Percentiles rank a stretch among this genome's conserved stretches.
Evolutionary conservation across 1,140 invertebrate species (phyloP).

Genomic region (Drosophila trapezifrons): DNA sequence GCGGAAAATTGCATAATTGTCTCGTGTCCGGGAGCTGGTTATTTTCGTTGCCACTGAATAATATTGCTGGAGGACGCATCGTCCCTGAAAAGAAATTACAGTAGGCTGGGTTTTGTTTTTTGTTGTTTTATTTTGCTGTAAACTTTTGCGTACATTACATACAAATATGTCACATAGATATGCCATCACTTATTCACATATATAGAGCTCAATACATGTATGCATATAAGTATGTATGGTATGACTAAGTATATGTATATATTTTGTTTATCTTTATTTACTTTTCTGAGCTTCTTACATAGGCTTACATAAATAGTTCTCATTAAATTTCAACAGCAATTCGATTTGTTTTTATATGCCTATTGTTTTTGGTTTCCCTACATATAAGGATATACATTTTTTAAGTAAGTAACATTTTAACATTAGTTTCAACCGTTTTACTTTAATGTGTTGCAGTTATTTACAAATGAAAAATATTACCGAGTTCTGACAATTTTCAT

Average conservation of each 20-base stretch:
- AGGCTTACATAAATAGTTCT: constrained; percentile 44
- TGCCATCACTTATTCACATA: constrained; percentile 61
- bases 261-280: constrained; percentile 15
- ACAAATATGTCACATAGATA: constrained; percentile 73
- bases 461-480: constrained; percentile 52
- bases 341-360: constrained; percentile 13
- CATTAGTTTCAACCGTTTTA: constrained; percentile 58
- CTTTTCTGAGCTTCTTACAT: constrained; percentile 64
- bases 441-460: constrained; percentile 49
- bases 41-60: constrained; percentile 30
- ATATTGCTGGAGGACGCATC: background rate
- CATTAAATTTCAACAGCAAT: constrained; percentile 47
- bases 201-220: constrained; percentile 50
- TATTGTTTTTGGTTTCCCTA: constrained; percentile 36
- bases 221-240: constrained; percentile 29
- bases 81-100: constrained; percentile 6
- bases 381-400: constrained; percentile 52
- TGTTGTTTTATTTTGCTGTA: constrained; percentile 62
- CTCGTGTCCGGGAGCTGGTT: constrained; percentile 23
- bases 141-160: constrained; percentile 74
- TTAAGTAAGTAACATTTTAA: constrained; percentile 65
- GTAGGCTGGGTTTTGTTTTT: constrained; percentile 3
- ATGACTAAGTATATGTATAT: constrained; percentile 55
- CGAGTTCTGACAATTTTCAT: constrained; percentile 4
- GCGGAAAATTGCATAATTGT: constrained; percentile 53